These are phyloP conservation scores for Lamellibrachia satsuma DNA, from an alignment of 2,888 invertebrate species.

Conservation along the genomic window DNA sequence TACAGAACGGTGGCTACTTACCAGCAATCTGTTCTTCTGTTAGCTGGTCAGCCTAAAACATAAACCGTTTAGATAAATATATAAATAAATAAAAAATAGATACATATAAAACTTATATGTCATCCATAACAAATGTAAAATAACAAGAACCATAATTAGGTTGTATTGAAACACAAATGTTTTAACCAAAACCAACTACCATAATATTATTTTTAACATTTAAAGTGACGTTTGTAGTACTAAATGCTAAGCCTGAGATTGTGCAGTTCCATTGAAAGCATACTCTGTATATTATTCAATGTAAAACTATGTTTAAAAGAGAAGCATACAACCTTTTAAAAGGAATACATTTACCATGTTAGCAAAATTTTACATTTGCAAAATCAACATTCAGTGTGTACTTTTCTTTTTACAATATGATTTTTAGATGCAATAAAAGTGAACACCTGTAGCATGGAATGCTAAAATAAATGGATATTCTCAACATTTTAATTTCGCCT, in stretches of 20 bases:
- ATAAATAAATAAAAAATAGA: too few relatives aligned
- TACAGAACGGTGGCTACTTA: conserved; percentile 18
- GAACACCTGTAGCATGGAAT: background rate
- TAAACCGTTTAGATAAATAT: too few relatives aligned
- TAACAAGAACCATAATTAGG: background rate
- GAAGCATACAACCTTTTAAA: too few relatives aligned
- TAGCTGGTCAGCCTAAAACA: conserved; percentile 38
- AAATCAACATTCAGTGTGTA: background rate
- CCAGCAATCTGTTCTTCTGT: conserved; percentile 42
- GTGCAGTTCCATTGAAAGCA: background rate
- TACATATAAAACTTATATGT: background rate
- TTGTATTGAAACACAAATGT: background rate
- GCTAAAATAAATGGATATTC: background rate
- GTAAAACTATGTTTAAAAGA: too few relatives aligned
- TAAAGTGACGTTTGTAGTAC: background rate
- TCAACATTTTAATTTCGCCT: too few relatives aligned
- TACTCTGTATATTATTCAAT: background rate
- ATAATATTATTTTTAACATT: background rate
- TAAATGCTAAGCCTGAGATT: background rate
- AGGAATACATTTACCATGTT: background rate
- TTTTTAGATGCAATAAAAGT: background rate
- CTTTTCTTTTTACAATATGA: background rate
- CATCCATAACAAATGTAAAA: background rate
- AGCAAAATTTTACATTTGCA: background rate
- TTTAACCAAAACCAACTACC: background rate